Percentiles rank a stretch among this genome's conserved stretches.
These are phyloP conservation scores for Pipra filicauda DNA, from an alignment of 2,113 vertebrate species.

Conservation along the genomic window DNA sequence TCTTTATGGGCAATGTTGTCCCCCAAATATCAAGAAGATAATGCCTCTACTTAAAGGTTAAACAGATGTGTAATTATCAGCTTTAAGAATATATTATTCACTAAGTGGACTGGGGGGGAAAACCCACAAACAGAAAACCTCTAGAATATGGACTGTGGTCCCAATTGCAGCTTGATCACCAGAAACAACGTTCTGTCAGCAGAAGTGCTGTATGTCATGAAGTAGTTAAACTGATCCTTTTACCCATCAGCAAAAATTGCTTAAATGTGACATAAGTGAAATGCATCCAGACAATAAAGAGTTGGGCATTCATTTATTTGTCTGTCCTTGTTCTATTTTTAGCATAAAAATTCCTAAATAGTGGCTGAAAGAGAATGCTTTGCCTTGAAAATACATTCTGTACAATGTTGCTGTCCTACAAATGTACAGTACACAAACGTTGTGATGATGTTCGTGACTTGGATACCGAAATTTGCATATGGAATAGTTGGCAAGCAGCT, in stretches of 20 bases:
- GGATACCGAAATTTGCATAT: neutral
- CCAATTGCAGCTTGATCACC: neutral
- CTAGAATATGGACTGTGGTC: neutral
- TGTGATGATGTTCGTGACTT: neutral
- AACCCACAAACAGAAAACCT: neutral
- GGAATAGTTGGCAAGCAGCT: neutral
- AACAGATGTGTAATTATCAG: neutral
- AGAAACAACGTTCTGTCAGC: neutral
- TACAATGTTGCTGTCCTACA: neutral
- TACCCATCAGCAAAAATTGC: neutral
- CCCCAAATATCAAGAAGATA: neutral
- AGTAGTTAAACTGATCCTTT: neutral
- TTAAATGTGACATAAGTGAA: neutral
- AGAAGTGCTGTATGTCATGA: neutral
- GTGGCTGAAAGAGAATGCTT: neutral
- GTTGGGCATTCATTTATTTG: neutral
- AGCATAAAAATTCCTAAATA: neutral
- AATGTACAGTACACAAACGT: neutral
- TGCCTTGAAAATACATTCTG: neutral
- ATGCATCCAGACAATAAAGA: neutral
- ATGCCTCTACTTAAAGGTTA: neutral
- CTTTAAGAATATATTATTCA: neutral
- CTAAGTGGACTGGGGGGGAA: neutral
- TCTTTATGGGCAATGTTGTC: neutral
- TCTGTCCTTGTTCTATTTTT: neutral